phyloP scores from a whole-genome alignment of 1,140 invertebrate genomes.

The Aethina tumida region DNA sequence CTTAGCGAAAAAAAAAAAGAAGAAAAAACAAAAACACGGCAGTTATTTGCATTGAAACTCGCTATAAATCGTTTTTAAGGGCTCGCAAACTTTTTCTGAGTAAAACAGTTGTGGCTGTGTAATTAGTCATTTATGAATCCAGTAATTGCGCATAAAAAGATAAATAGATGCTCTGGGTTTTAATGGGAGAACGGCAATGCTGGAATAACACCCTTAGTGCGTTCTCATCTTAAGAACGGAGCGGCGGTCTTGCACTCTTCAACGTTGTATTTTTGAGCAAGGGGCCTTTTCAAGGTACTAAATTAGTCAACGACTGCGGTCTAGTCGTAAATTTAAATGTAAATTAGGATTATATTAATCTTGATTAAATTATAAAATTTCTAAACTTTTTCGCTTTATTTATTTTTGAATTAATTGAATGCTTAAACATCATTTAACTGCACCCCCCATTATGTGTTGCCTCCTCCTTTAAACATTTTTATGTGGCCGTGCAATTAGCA shows the following conservation, averaged over 20 bases:
- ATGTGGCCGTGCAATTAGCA: too few species aligned
- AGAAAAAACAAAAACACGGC: too few species aligned
- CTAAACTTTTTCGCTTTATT: slow-evolving; percentile 21
- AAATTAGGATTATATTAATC: slow-evolving; percentile 31
- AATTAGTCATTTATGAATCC: slow-evolving; percentile 38
- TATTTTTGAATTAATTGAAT: too few species aligned
- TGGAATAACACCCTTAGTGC: slow-evolving; percentile 19
- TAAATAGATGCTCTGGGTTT: slow-evolving; percentile 33
- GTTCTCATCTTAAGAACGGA: slow-evolving; percentile 8
- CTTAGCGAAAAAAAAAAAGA: too few species aligned
- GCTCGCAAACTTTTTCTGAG: slow-evolving; percentile 30
- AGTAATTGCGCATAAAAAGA: slow-evolving; percentile 38
- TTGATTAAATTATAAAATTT: slow-evolving; percentile 27
- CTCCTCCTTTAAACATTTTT: too few species aligned
- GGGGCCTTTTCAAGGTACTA: slow-evolving; percentile 28
- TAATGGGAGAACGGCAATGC: slow-evolving; percentile 20
- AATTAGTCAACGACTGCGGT: slow-evolving; percentile 29
- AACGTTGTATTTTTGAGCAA: slow-evolving; percentile 19
- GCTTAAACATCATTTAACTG: too few species aligned
- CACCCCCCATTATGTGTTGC: too few species aligned
- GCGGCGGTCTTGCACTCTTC: slow-evolving; percentile 9
- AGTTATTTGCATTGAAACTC: too few species aligned
- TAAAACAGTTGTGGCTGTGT: slow-evolving; percentile 29
- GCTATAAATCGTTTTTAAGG: slow-evolving; percentile 28
- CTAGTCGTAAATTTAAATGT: slow-evolving; percentile 24